Evolutionary conservation across 2,888 invertebrate species (phyloP).

Genomic region (Eurytoma californica): DNA sequence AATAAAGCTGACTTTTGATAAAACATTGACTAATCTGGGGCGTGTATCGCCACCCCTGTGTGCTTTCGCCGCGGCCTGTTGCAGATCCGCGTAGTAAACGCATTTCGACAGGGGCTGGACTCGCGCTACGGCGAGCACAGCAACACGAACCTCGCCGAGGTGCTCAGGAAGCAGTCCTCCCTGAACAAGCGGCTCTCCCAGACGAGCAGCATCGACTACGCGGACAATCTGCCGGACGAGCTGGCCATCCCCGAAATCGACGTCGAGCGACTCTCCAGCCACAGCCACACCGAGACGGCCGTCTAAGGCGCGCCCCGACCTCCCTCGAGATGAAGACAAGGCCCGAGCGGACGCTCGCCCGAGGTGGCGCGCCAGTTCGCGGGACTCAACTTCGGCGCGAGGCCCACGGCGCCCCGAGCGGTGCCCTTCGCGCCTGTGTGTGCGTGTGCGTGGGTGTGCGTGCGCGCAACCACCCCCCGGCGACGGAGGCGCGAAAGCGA

Average conservation of each 20-base stretch:
- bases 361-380: background rate
- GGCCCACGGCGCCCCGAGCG: no score
- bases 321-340: background rate
- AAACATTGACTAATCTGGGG: conserved; percentile 46
- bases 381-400: no score
- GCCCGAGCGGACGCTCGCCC: background rate
- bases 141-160: conserved; percentile 91
- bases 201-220: conserved; percentile 94
- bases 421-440: background rate
- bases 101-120: conserved; percentile 98
- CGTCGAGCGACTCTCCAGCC: conserved; percentile 93
- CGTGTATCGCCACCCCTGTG: conserved; percentile 51
- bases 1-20: background rate
- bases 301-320: conserved; percentile 78
- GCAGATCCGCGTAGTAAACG: conserved; percentile 99
- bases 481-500: no score
- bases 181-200: conserved; percentile 94
- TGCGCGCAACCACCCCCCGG: background rate
- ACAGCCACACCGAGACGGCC: conserved; percentile 96
- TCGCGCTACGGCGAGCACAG: conserved; percentile 84
- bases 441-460: conserved; percentile 15
- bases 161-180: conserved; percentile 94
- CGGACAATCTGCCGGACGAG: conserved; percentile 90
- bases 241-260: conserved; percentile 94
- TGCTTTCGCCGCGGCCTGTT: conserved; percentile 61